Base-by-base conservation (phyloP, 2,113 vertebrate genomes). In the Girardinichthys multiradiatus region DNA sequence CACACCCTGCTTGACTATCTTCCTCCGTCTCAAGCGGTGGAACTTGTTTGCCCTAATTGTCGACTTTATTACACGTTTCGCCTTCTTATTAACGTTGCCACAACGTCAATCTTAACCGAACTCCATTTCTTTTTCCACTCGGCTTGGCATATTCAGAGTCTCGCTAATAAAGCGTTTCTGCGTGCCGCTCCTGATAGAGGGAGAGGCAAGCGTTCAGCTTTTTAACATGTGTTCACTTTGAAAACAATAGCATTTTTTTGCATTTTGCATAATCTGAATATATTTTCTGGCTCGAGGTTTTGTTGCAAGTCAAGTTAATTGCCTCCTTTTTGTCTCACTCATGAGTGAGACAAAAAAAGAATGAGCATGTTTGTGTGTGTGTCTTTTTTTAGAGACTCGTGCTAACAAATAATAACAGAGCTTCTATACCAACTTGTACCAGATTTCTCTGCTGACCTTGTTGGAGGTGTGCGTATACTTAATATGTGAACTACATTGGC, bases 231-330 rank as follows among this genome's bases (percentile, higher is more conserved):
- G 93, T 93, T 93, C 92, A 87, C 91, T 94, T 94, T 93, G 94
- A 94, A 95, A 94, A 95, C 94, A 95, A 95, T 93, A 93, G 93
- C 83, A 64, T 81, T 88, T 89, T 87, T 87, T 87, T 77, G 82
- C 86, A 78, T 94, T 95, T 94, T 94, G 93, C 93, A 95, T 95
- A 95, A 95, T 94, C 88, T 92, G 93, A 95, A 94, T 95, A 94
- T 92, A 95, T 95, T 95, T 94, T 94, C 90, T 95, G 94, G 92
- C 91, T 93, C 57, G 10, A 79, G 88, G 92, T 94, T 95, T 92
- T 90, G 92, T 91, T 92, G 92, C 94, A 95, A 94, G 93, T 95
- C 92, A 87, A 93, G 88, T 94, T 95, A 95, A 95, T 95, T 95
- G 94, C 94, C 86, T 92, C 79, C 86, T 89, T 91, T 91, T 92